Evolutionary conservation across 2,888 invertebrate genomes (phyloP).

Genomic region (Phorcus lineatus): DNA sequence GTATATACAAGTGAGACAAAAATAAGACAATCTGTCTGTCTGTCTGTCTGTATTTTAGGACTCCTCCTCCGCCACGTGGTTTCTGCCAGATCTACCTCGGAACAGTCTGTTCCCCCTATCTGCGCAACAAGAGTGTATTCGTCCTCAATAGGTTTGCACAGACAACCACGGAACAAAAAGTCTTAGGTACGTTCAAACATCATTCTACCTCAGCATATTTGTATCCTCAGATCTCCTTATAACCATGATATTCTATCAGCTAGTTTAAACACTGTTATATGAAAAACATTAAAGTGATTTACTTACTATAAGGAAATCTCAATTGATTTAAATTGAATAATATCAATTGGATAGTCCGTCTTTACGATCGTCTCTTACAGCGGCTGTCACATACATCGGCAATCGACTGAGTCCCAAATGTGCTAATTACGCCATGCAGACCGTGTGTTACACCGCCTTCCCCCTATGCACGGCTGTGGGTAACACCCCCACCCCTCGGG

Average conservation of each 20-base stretch:
- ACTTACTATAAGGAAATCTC: too few species aligned
- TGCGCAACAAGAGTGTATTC: conserved; percentile 21
- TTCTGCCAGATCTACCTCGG: conserved; percentile 23
- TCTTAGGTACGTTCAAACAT: background rate
- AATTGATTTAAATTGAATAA: too few species aligned
- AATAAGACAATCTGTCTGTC: too few species aligned
- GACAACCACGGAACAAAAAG: background rate
- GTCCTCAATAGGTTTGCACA: conserved; percentile 5
- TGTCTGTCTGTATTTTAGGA: background rate
- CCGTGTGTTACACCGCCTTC: conserved; percentile 11
- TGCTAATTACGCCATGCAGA: background rate
- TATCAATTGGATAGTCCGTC: too few species aligned
- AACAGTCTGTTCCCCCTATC: conserved; percentile 5
- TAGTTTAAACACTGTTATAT: too few species aligned
- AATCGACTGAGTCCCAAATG: background rate
- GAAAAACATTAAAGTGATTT: too few species aligned
- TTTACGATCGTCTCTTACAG: background rate
- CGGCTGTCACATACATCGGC: conserved; percentile 4
- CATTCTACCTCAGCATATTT: too few species aligned
- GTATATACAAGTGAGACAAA: too few species aligned
- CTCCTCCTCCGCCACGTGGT: background rate
- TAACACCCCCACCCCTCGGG: conserved; percentile 6
- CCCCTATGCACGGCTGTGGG: conserved; percentile 16
- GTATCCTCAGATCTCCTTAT: too few species aligned
- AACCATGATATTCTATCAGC: too few species aligned